Percentiles rank a stretch among this genome's conserved stretches.
Evolutionary conservation across 2,113 vertebrate genomes (phyloP).

Genomic region (Tychaedon coryphoeus): DNA sequence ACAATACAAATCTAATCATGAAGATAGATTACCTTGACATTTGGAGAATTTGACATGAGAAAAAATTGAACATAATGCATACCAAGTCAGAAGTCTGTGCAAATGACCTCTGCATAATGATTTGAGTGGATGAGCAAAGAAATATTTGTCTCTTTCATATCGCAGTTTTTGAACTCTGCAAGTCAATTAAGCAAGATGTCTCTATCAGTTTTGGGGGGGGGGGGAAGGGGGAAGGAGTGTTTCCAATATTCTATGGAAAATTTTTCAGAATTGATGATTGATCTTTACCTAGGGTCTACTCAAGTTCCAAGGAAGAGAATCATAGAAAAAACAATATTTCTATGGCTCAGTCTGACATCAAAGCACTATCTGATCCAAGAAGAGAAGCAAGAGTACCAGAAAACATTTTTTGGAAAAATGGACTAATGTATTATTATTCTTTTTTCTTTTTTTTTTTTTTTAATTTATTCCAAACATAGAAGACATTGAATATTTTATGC

Average conservation of each 20-base stretch:
- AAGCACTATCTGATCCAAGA: neutral
- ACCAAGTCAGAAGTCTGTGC: neutral
- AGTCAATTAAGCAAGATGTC: neutral
- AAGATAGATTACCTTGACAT: neutral
- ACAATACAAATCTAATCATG: neutral
- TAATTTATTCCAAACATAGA: neutral
- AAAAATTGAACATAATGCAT: neutral
- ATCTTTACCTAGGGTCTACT: neutral
- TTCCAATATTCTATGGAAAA: rapidly evolving
- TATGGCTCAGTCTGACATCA: neutral
- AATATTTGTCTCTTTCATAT: neutral
- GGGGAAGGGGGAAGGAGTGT: too few species aligned
- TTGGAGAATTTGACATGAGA: neutral
- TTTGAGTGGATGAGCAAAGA: neutral
- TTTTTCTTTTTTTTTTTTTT: neutral
- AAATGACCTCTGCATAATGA: neutral
- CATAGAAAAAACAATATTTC: neutral
- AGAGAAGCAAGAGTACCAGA: neutral
- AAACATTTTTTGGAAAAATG: neutral
- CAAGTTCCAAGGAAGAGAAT: neutral
- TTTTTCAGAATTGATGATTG: neutral
- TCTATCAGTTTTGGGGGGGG: neutral
- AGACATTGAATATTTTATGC: neutral
- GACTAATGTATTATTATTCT: neutral
- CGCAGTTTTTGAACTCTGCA: neutral